phyloP scores from a whole-genome alignment of 2,113 vertebrate genomes.

The Scolopax mira region DNA sequence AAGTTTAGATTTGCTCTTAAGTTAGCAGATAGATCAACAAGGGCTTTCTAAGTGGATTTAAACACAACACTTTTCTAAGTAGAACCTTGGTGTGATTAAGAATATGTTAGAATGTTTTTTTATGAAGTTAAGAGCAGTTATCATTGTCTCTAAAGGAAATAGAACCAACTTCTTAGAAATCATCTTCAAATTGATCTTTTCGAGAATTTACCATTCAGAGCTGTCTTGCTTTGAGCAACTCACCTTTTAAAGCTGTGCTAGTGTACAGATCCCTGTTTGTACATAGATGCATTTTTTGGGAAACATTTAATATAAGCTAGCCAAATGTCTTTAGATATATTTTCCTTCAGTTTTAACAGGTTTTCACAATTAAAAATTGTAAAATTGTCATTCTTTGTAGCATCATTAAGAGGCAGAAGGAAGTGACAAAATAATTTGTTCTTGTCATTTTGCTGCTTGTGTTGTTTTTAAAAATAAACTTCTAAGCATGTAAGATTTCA shows the following conservation, averaged over 20 bases:
- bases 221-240: background rate
- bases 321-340: fast-evolving
- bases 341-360: background rate
- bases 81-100: background rate
- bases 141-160: background rate
- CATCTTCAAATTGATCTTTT: background rate
- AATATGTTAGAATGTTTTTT: background rate
- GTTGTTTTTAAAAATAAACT: too few relatives aligned
- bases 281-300: background rate
- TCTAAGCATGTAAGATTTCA: background rate
- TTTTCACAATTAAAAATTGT: background rate
- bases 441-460: background rate
- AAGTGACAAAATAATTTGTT: background rate
- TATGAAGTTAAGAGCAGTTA: background rate
- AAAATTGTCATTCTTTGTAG: background rate
- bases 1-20: background rate
- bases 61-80: background rate
- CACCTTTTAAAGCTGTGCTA: background rate
- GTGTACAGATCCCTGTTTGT: background rate
- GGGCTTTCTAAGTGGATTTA: background rate
- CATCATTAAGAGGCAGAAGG: background rate
- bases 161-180: background rate
- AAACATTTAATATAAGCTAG: background rate
- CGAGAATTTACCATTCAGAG: background rate
- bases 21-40: background rate